Base-by-base conservation (phyloP, 1,140 invertebrate genomes). In the Thaumetopoea pityocampa region DNA sequence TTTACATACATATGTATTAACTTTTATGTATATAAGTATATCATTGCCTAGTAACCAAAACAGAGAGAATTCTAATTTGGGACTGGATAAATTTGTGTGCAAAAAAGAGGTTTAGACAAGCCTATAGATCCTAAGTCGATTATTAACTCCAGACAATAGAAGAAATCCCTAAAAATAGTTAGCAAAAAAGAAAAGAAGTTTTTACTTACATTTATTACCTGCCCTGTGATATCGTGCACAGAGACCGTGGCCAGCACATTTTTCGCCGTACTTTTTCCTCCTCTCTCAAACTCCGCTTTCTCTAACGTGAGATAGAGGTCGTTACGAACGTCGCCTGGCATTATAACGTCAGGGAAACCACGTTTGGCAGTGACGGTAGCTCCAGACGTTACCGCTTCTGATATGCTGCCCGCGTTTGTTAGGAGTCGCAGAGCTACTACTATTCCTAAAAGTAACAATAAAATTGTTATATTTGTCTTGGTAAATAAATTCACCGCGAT, bases 271-370 rank as follows among this genome's bases (percentile, higher is more conserved):
- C 94, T 96, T 71, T 98, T 98, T n/a, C 94, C 95, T 1, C 96
- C 96, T 30, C 95, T 89, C 67, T 98, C 96, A 73, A 98, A 98
- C 67, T 98, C 96, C 0, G 93, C 96, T 18, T 89, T 88, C 51
- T 94, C 93, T 30, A 98, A 64, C 3, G 92, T 94, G 9, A 98
- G 73, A 69, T 98, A 98, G n/a, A 99, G 85, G 85, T 99, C 97
- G 85, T 99, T 99, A 60, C 96, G 91, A 1, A 96, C 93, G 73
- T 95, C 95, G 9, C 97, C 96, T 0, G 97, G 96, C 93, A 97
- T 97, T 41, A 98, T 97, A 16, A 98, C 92, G 85, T 98, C 96
- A 19, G 96, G 92, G 71, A 98, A 98, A 0, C 96, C 96, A 23
- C 96, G 88, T 78, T 98, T 97, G 29, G 90, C 92, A 3, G 95